Conservation (phyloP, 2,797 vertebrate genomes). For the Phataginus tricuspis region DNA sequence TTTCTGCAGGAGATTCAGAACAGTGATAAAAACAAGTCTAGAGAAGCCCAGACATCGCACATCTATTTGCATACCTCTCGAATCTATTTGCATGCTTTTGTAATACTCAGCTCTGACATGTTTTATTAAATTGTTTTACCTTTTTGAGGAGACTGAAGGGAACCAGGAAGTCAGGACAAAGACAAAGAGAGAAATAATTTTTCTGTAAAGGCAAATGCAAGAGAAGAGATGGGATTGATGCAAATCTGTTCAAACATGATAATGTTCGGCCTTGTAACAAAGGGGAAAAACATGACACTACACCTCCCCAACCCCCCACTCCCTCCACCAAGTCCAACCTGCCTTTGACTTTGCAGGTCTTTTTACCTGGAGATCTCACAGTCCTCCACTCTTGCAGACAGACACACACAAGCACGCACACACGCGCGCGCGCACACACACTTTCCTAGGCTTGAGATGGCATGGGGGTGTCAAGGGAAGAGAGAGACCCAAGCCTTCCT, state of each 20-base stretch:
- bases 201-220: background rate
- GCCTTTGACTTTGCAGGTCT: background rate
- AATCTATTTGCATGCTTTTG: background rate
- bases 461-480: background rate
- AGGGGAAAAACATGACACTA: background rate
- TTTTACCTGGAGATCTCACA: background rate
- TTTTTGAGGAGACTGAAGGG: background rate
- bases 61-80: background rate
- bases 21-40: background rate
- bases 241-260: background rate
- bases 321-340: too few relatives aligned
- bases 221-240: background rate
- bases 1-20: background rate
- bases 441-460: background rate
- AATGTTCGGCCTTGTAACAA: background rate
- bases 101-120: background rate
- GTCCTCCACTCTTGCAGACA: too few relatives aligned
- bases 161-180: background rate
- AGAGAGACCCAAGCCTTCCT: background rate
- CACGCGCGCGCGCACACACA: too few relatives aligned
- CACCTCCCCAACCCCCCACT: too few relatives aligned
- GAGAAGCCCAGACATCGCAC: background rate
- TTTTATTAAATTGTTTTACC: conserved; percentile 19
- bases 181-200: background rate
- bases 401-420: too few relatives aligned